Conservation (phyloP, 2,797 vertebrate genomes). For the Pipistrellus nathusii region DNA sequence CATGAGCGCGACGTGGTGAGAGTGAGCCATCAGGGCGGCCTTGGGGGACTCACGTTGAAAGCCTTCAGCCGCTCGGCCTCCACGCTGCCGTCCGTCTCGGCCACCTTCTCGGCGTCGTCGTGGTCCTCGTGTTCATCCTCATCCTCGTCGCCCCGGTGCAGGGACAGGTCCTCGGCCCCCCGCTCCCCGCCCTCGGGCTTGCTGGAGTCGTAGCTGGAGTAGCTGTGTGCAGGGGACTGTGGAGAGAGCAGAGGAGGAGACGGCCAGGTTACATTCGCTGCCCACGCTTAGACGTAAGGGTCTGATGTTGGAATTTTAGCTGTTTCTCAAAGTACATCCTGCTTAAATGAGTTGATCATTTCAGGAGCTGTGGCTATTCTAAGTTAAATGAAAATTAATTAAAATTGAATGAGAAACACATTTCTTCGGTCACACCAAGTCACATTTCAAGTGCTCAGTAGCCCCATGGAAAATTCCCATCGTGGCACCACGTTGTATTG, state of each 20-base stretch:
- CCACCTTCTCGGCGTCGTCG: constrained; percentile 90
- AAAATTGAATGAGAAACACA: not conserved
- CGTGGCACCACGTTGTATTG: not conserved
- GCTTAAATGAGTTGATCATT: not conserved
- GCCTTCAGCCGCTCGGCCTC: constrained; percentile 92
- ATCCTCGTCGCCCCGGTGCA: constrained; percentile 90
- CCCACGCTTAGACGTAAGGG: not conserved
- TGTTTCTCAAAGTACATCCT: not conserved
- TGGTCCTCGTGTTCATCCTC: constrained; percentile 92
- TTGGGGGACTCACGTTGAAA: constrained; percentile 89
- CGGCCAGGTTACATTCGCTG: constrained; percentile 49
- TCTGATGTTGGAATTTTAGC: not conserved
- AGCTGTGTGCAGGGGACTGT: constrained; percentile 91
- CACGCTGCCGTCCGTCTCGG: constrained; percentile 88
- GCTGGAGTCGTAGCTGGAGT: constrained; percentile 91
- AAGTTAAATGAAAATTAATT: constrained; percentile 45
- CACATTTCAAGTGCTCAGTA: not conserved
- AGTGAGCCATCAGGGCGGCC: constrained; percentile 37
- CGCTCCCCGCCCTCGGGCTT: constrained; percentile 90
- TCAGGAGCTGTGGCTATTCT: not conserved
- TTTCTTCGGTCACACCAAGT: not conserved
- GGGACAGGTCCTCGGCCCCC: constrained; percentile 90
- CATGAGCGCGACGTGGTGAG: constrained; percentile 76
- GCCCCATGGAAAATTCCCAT: not conserved
- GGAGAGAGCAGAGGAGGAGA: constrained; percentile 76